Evolutionary conservation across 1,140 invertebrate genomes (phyloP), one percentile per base, ranked within the genome.

Genomic region (Dinoponera quadriceps): DNA sequence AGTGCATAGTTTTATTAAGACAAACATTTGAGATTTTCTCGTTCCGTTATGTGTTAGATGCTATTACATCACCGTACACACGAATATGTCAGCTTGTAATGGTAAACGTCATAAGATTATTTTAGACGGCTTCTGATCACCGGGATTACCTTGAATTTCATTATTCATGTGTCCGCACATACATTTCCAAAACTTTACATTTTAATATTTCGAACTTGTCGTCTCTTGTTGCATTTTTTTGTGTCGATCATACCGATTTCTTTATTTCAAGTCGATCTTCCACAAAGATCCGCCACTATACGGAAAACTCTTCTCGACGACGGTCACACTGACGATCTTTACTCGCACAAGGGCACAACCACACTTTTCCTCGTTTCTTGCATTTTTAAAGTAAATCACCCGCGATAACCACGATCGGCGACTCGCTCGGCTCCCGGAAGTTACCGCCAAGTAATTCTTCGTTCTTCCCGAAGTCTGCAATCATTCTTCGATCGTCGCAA

Each of bases 361-460:
- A 11, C 25, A n/a, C 22, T 74, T 74, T 62, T n/a, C 20, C 38
- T 27, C 51, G 25, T 72, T 74, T 7, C 59, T 62, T 82, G 78
- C 69, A 82, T 82, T 74, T 74, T 82, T 82, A 82, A 82, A 82
- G 78, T 63, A 74, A 82, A 82, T 74, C 57, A 74, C n/a, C 48
- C 18, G 4, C 20, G 44, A 59, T 71, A 48, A 69, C 54, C 4
- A 7, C 3, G 44, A 25, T 1, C 22, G 44, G 29, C 20, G 16
- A 5, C 51, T 74, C 54, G 14, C n/a, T 62, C 29, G 14, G 9
- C 49, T 69, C 55, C 14, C 33, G 51, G 51, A 74, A 82, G 16
- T 3, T n/a, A 63, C 5, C n/a, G n/a, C n/a, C 44, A 71, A 2
- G 7, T 7, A 7, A 49, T 72, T 62, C 77, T 11, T 59, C 9